Evolutionary conservation across 2,888 invertebrate genomes (phyloP).

Genomic region (Campopleginae sp.): DNA sequence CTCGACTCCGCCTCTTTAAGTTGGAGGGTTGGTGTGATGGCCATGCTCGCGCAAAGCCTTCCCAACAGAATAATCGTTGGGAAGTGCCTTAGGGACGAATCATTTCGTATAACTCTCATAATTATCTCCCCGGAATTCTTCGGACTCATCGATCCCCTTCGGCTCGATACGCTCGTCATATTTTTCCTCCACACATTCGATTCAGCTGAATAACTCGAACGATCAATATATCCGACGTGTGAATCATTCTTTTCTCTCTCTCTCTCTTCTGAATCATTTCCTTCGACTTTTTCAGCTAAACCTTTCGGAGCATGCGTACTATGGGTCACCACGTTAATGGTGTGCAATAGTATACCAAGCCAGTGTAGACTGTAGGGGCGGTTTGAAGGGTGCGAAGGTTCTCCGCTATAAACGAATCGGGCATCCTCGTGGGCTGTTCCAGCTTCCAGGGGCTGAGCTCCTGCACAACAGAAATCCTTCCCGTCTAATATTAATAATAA

Average conservation of each 20-base stretch:
- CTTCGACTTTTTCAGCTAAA: slow-evolving; percentile 30
- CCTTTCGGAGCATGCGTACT: slow-evolving; percentile 55
- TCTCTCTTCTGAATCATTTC: slow-evolving; percentile 31
- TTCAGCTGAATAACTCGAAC: slow-evolving; percentile 1
- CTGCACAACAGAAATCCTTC: slow-evolving; percentile 7
- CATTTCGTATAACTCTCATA: neutral
- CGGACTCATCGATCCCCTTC: neutral
- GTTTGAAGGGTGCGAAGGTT: slow-evolving; percentile 50
- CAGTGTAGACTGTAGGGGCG: slow-evolving; percentile 54
- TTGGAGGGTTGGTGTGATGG: slow-evolving; percentile 37
- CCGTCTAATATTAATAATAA: neutral
- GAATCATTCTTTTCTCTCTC: too few relatives aligned
- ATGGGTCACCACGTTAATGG: neutral
- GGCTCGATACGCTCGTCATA: neutral
- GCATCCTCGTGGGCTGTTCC: slow-evolving; percentile 61
- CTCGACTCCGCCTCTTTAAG: slow-evolving; percentile 52
- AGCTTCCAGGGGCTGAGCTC: slow-evolving; percentile 54
- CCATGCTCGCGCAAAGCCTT: slow-evolving; percentile 24
- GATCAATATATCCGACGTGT: slow-evolving; percentile 40
- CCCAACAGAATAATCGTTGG: neutral
- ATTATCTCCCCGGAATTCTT: neutral
- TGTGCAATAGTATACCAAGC: slow-evolving; percentile 49
- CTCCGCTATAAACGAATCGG: slow-evolving; percentile 54
- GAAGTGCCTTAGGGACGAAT: slow-evolving; percentile 2
- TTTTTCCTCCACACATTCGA: neutral